Evolutionary conservation across 2,797 vertebrate genomes (phyloP), one percentile per base, ranked within the genome.

Genomic region (Tragopan temminckii): DNA sequence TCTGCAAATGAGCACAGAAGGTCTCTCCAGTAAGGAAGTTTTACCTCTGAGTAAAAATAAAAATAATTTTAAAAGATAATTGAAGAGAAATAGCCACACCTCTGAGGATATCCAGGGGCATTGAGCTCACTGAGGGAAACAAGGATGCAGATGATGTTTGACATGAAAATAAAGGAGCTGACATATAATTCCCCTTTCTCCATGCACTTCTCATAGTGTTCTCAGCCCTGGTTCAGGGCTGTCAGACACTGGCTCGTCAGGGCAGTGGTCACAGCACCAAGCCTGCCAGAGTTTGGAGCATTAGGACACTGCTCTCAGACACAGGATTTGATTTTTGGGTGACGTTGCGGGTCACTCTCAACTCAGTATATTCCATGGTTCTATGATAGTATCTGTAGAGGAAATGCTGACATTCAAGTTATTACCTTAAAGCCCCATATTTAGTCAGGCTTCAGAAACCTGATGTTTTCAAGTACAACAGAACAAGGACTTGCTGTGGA

Each of bases 401-500:
- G 11, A 76, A n/a, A 53, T 1, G 11, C 38, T 74, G 80, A 88
- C 52, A 80, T 80, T 57, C 61, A 90, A 46, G 59, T 62, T 79
- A 76, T 59, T 50, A 68, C 35, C 7, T 45, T 69, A 74, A 72
- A 90, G 53, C 5, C n/a, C 5, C 1, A 0, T 6, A 53, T 53
- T 94, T 78, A 62, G 17, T 36, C 45, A 93, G 33, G 45, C 64
- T 92, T 92, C 91, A 94, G 80, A 95, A 94, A 89, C 79, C 24
- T 18, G 80, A 11, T 13, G 5, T 71, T 90, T 91, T 64, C 55
- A 84, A 71, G 16, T 42, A 84, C 40, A 72, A 84, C 81, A 85
- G 58, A 77, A 78, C 3, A 83, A 85, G 27, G 29, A 48, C 58
- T 93, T 1, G 0, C 58, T 78, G 59, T 61, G 7, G 36, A 52